phyloP scores from a whole-genome alignment of 2,888 invertebrate genomes.

The Diloba caeruleocephala region DNA sequence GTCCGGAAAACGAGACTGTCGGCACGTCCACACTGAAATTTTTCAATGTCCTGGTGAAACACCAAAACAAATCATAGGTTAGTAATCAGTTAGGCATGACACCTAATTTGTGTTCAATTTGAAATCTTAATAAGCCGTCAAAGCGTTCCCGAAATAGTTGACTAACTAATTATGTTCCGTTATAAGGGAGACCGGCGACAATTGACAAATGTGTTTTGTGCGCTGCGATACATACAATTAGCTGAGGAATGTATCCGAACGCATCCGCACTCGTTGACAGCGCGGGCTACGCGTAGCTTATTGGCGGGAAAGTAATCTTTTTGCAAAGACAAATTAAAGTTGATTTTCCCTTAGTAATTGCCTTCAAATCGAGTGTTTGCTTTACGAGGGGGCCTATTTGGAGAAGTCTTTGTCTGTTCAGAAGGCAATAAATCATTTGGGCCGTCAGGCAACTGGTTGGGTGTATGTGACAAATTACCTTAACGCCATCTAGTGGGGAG shows the following conservation, averaged over 20 bases:
- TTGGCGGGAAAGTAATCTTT: constrained; percentile 77
- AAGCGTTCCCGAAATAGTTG: constrained; percentile 84
- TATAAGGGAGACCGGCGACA: constrained; percentile 79
- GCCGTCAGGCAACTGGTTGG: constrained; percentile 77
- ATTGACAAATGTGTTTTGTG: constrained; percentile 87
- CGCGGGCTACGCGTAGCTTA: constrained; percentile 67
- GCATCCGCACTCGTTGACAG: constrained; percentile 71
- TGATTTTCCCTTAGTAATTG: constrained; percentile 76
- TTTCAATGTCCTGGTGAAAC: constrained; percentile 70
- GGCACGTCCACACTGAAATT: constrained; percentile 71
- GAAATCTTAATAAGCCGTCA: constrained; percentile 88
- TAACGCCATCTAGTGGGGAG: constrained; percentile 70
- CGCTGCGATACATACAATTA: constrained; percentile 86
- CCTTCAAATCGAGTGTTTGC: constrained; percentile 81
- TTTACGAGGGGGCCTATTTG: constrained; percentile 80
- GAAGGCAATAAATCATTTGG: constrained; percentile 82
- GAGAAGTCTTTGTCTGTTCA: constrained; percentile 80
- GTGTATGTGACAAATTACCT: constrained; percentile 85
- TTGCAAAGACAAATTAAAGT: constrained; percentile 70
- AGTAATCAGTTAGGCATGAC: constrained; percentile 84
- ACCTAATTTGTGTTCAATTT: constrained; percentile 88
- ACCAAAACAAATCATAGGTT: constrained; percentile 65
- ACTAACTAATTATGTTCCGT: constrained; percentile 83
- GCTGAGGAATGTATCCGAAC: constrained; percentile 81
- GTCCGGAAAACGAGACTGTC: constrained; percentile 85